Base-by-base conservation (phyloP, 2,888 invertebrate species). In the Tethea ocularis region DNA sequence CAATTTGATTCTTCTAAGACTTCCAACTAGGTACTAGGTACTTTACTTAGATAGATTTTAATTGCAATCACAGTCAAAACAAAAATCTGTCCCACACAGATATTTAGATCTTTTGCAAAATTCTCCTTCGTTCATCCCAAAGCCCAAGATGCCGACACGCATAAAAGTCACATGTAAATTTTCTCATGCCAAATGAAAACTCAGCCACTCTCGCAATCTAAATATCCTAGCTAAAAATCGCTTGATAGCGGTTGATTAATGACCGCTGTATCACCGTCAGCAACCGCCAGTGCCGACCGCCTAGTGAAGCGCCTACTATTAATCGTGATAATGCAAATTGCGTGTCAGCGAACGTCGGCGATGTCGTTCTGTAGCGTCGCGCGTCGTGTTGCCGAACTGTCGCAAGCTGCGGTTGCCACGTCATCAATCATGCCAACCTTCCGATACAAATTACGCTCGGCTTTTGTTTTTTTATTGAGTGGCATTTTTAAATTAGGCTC, bases 281-380 rank as follows among this genome's bases (percentile, higher is more conserved):
- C 46, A 46, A 68, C 56, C 61, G 60, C 60, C 66, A 59, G 54
- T 59, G 60, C 26, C 62, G 57, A 20, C 46, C 46, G 46, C 46
- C 66, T 59, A 63, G 70, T 62, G 72, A 72, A 57, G 67, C 65
- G 68, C 66, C 69, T 69, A 69, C 77, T 74, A 82, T 83, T 81
- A 83, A 83, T 83, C 82, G 77, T 77, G 71, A 80, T 76, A 72
- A 79, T 77, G 77, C 76, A 84, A 80, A 84, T 82, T 77, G 73
- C 72, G 72, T 72, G 75, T 77, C 78, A 75, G 65, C 73, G 60
- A 61, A 59, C 58, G 56, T 52, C 62, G 36, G 59, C 62, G 38
- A n/a, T 57, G 61, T 57, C 67, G 63, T 61, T 60, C 60, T 67
- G 72, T 67, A 63, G 67, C 68, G 52, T 57, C 54, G 60, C 62